Conservation (phyloP, 2,888 invertebrate species). For the Drosophila austrosaltans region DNA sequence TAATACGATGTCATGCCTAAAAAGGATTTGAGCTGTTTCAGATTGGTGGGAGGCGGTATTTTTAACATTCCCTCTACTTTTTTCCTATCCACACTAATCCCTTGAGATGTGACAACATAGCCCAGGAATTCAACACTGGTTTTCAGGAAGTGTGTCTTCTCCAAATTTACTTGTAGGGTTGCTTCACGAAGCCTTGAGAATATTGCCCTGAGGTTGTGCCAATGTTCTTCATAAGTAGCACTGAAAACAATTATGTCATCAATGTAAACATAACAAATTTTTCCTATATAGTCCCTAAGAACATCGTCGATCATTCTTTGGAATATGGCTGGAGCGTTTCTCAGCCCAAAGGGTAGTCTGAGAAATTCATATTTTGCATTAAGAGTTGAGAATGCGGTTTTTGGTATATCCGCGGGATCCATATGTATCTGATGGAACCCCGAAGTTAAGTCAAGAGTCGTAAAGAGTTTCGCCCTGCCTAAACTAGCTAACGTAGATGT, state of each 20-base stretch:
- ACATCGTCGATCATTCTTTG: neutral
- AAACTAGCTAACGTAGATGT: slow-evolving; percentile 21
- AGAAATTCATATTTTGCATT: slow-evolving; percentile 42
- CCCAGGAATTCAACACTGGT: slow-evolving; percentile 19
- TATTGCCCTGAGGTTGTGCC: slow-evolving; percentile 4
- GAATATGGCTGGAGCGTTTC: slow-evolving; percentile 17
- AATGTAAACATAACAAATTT: slow-evolving; percentile 41
- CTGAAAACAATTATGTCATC: slow-evolving; percentile 23
- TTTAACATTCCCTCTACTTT: too few relatives aligned
- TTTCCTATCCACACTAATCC: too few relatives aligned
- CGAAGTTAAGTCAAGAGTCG: slow-evolving; percentile 51
- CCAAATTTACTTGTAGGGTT: slow-evolving; percentile 5
- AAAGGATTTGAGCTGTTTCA: too few relatives aligned
- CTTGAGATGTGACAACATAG: neutral
- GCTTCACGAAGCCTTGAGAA: slow-evolving; percentile 4
- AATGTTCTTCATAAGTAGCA: slow-evolving; percentile 20
- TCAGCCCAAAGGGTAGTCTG: slow-evolving; percentile 2
- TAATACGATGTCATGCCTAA: too few relatives aligned
- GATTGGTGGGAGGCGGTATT: too few relatives aligned
- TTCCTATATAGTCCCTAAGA: slow-evolving; percentile 13
- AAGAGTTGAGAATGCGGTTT: slow-evolving; percentile 4
- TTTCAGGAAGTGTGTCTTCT: slow-evolving; percentile 5
- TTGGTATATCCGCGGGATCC: neutral
- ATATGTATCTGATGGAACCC: slow-evolving; percentile 54
- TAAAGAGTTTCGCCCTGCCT: slow-evolving; percentile 52